Conservation (phyloP, 2,888 invertebrate genomes). For the Drosophila differens region DNA sequence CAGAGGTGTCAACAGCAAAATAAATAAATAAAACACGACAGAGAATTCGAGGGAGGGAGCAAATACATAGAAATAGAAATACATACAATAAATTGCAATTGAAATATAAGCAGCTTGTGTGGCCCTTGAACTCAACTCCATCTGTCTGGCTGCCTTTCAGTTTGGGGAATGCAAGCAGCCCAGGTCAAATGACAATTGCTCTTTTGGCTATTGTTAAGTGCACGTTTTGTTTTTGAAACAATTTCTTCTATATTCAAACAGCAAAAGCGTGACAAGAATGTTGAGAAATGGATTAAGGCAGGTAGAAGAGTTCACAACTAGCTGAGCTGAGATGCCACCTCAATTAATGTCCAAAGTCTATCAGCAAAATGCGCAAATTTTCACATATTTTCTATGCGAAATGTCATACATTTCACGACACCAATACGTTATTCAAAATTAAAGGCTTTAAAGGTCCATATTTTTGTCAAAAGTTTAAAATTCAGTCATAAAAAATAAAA, state of each 20-base stretch:
- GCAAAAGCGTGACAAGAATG: neutral
- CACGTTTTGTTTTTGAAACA: slow-evolving; percentile 2
- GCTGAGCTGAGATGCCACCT: neutral
- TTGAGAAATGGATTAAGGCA: neutral
- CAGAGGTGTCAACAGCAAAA: slow-evolving; percentile 22
- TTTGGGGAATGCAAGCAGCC: neutral
- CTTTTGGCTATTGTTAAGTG: slow-evolving; percentile 35
- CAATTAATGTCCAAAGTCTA: neutral
- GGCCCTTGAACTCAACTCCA: slow-evolving; percentile 26
- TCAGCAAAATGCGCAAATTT: neutral
- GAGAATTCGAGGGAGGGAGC: no score
- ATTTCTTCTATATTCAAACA: neutral
- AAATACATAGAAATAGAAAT: neutral
- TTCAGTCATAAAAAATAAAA: neutral
- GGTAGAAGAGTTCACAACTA: neutral
- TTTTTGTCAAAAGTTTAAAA: neutral
- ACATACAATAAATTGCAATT: slow-evolving; percentile 46
- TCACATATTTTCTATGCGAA: neutral
- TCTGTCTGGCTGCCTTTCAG: neutral
- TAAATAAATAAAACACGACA: slow-evolving; percentile 8
- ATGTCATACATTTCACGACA: neutral
- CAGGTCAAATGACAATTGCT: slow-evolving; percentile 44
- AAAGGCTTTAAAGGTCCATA: neutral
- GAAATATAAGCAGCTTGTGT: slow-evolving; percentile 34
- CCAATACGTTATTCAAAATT: neutral